phyloP scores from a whole-genome alignment of 2,113 vertebrate genomes.

The Oreochromis niloticus region DNA sequence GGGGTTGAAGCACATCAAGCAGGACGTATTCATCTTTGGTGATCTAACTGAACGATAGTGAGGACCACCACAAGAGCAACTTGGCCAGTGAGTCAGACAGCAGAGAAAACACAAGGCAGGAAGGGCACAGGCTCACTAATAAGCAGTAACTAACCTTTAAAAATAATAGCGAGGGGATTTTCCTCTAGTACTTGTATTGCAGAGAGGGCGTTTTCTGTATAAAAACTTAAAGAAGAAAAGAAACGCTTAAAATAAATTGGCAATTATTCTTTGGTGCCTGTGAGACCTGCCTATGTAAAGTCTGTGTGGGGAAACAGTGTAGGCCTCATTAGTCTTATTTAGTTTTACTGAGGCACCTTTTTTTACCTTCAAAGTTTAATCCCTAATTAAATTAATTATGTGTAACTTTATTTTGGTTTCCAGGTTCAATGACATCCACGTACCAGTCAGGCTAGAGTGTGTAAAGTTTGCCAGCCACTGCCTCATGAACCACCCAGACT shows the following conservation, averaged over 20 bases:
- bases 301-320: neutral
- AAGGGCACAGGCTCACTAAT: neutral
- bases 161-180: neutral
- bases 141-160: neutral
- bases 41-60: neutral
- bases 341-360: neutral
- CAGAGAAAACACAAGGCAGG: neutral
- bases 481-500: slow-evolving; percentile 98
- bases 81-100: neutral
- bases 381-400: neutral
- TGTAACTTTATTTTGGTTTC: neutral
- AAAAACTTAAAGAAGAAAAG: neutral
- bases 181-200: neutral
- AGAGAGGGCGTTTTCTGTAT: neutral
- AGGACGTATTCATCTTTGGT: neutral
- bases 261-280: neutral
- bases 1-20: neutral
- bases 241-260: neutral
- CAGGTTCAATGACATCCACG: slow-evolving; percentile 99
- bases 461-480: slow-evolving; percentile 99
- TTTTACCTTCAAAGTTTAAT: neutral
- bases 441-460: slow-evolving; percentile 97
- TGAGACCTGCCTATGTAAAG: neutral
- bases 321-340: neutral
- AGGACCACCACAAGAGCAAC: neutral